Conservation (phyloP, 2,113 vertebrate species). For the Chrysemys picta region DNA sequence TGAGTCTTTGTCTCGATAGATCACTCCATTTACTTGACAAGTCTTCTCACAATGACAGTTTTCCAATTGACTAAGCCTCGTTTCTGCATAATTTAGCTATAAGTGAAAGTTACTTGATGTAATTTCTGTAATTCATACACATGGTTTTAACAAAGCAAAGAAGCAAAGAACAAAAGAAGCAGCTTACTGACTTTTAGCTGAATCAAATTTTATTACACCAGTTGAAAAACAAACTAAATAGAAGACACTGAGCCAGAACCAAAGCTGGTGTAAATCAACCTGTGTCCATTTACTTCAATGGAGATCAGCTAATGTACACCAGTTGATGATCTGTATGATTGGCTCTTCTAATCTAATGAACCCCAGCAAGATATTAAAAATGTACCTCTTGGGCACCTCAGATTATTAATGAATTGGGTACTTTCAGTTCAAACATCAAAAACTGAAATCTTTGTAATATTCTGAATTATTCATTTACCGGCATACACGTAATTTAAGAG, state of each 20-base stretch:
- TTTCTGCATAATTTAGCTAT: conserved; percentile 96
- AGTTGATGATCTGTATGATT: not conserved
- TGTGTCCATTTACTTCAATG: not conserved
- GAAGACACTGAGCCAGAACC: conserved; percentile 9
- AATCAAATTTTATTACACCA: not conserved
- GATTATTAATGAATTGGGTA: not conserved
- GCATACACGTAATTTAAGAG: conserved; percentile 5
- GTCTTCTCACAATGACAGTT: conserved; percentile 96
- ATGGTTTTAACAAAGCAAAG: conserved; percentile 32
- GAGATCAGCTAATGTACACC: not conserved
- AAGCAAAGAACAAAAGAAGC: not conserved
- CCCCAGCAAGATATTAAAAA: conserved; percentile 41
- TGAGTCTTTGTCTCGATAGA: conserved; percentile 91
- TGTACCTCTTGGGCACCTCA: not conserved
- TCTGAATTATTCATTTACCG: conserved; percentile 21
- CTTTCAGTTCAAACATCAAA: not conserved
- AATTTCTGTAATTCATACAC: conserved; percentile 54
- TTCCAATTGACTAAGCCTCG: conserved; percentile 93
- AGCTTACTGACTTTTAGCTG: not conserved
- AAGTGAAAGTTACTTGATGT: conserved; percentile 67
- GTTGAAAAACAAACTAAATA: not conserved
- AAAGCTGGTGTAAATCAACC: not conserved
- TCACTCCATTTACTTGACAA: conserved; percentile 88
- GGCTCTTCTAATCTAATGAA: conserved; percentile 40
- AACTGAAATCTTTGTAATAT: not conserved